Percentiles rank a stretch among this genome's conserved stretches.
These are phyloP conservation scores for Drosophila subsilvestris DNA, from an alignment of 2,888 invertebrate genomes.

Conservation along the genomic window DNA sequence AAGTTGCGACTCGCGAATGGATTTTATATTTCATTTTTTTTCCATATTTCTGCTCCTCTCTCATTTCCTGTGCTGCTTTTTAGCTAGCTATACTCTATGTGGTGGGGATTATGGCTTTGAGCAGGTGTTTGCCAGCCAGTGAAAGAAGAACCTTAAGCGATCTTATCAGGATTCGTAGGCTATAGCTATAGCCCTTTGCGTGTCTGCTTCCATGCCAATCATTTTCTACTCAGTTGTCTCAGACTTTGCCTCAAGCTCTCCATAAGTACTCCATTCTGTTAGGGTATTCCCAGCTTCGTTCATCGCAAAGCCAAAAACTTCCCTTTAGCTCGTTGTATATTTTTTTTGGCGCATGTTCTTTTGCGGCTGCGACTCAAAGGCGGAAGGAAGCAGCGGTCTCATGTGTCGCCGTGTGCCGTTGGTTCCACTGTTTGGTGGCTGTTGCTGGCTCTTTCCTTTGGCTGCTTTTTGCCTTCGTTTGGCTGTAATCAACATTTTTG, in stretches of 20 bases:
- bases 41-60: slow-evolving; percentile 10
- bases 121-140: too few species aligned
- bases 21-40: slow-evolving; percentile 43
- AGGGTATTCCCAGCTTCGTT: background rate
- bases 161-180: too few species aligned
- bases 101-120: background rate
- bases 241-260: too few species aligned
- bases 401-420: slow-evolving; percentile 69
- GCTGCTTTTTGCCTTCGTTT: slow-evolving; percentile 21
- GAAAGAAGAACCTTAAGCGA: too few species aligned
- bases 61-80: slow-evolving; percentile 23
- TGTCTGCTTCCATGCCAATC: too few species aligned
- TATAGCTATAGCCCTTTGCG: too few species aligned
- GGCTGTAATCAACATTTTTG: slow-evolving; percentile 72
- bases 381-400: slow-evolving; percentile 76
- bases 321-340: slow-evolving; percentile 28
- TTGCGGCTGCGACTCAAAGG: slow-evolving; percentile 65
- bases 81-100: slow-evolving; percentile 15
- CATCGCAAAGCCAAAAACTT: background rate
- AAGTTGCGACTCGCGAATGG: slow-evolving; percentile 38
- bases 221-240: too few species aligned
- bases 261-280: background rate
- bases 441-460: slow-evolving; percentile 27
- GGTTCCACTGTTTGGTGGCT: slow-evolving; percentile 15
- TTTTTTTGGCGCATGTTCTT: slow-evolving; percentile 75